A percentile compares a stretch with the other conserved stretches of the same genome.
phyloP scores from a whole-genome alignment of 2,113 vertebrate species.

The Seriola aureovittata region DNA sequence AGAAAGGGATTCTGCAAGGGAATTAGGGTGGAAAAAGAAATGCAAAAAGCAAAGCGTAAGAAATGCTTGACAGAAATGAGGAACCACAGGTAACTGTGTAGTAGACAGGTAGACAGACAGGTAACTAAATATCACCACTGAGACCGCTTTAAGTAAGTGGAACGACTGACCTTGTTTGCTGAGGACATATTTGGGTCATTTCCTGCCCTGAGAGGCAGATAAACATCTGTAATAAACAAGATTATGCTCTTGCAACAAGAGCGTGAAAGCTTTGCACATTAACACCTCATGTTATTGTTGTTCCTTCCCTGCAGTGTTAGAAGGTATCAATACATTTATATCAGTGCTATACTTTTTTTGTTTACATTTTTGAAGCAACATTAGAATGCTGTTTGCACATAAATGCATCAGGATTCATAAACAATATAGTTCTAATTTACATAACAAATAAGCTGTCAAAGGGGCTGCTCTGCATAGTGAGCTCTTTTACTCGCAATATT shows the following conservation, averaged over 20 bases:
- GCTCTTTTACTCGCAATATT: background rate
- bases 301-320: background rate
- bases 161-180: slow-evolving; percentile 41
- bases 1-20: background rate
- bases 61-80: background rate
- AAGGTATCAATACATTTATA: background rate
- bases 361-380: background rate
- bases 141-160: background rate
- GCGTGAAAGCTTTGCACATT: background rate
- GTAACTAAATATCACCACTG: background rate
- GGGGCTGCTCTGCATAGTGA: background rate
- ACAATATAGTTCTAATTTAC: background rate
- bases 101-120: slow-evolving; percentile 9
- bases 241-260: slow-evolving; percentile 18
- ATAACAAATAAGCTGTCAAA: background rate
- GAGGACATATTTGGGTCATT: slow-evolving; percentile 63
- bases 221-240: slow-evolving; percentile 36
- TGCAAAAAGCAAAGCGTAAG: background rate
- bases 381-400: background rate
- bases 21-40: background rate
- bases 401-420: background rate
- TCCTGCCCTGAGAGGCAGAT: slow-evolving; percentile 64
- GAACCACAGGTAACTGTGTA: background rate
- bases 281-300: background rate
- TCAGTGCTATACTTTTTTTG: background rate